phyloP scores from a whole-genome alignment of 2,888 invertebrate genomes.

The Hedya salicella region DNA sequence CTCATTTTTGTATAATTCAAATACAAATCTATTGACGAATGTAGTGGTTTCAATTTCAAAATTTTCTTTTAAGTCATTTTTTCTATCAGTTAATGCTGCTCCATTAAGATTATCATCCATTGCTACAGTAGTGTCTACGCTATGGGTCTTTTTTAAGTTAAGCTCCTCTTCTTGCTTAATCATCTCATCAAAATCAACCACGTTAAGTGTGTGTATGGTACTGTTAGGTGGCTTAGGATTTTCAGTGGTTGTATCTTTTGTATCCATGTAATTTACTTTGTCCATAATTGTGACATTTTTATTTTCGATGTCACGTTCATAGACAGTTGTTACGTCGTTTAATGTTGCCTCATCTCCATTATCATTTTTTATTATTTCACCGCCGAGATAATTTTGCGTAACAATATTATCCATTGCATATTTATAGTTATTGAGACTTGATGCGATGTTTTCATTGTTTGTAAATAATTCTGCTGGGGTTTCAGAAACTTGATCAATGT shows the following conservation, averaged over 20 bases:
- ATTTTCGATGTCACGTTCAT: neutral
- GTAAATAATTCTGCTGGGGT: neutral
- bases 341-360: conserved; percentile 11
- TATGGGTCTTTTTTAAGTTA: neutral
- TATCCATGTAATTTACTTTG: neutral
- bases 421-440: conserved; percentile 15
- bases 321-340: neutral
- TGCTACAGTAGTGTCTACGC: conserved; percentile 1
- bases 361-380: neutral
- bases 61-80: neutral
- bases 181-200: neutral
- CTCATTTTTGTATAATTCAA: neutral
- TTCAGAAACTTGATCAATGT: neutral
- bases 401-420: conserved; percentile 28
- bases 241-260: neutral
- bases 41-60: neutral
- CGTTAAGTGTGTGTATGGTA: neutral
- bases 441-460: neutral
- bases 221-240: neutral
- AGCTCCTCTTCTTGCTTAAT: neutral
- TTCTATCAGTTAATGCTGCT: neutral
- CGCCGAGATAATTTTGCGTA: conserved; percentile 2
- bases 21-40: conserved; percentile 1
- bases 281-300: conserved; percentile 17
- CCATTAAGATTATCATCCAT: neutral